phyloP scores from a whole-genome alignment of 2,797 vertebrate genomes.

The Chelmon rostratus region DNA sequence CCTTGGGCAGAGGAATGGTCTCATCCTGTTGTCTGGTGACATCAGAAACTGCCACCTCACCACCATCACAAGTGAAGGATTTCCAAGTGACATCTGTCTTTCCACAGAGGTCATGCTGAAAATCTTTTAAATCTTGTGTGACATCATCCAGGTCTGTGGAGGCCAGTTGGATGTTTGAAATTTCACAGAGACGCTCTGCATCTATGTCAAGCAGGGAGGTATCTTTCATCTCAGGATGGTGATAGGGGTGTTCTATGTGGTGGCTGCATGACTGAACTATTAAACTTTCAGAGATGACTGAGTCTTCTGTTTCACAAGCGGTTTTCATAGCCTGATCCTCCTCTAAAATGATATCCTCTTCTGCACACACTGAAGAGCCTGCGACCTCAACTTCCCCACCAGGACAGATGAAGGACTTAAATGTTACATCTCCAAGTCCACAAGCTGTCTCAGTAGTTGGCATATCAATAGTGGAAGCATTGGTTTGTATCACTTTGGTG shows the following conservation, averaged over 20 bases:
- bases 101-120: conserved; percentile 8
- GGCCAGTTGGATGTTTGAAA: not conserved
- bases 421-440: conserved; percentile 71
- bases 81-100: conserved; percentile 62
- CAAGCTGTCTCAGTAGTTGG: not conserved
- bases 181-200: not conserved
- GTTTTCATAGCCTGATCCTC: conserved; percentile 26
- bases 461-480: not conserved
- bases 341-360: conserved; percentile 69
- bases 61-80: conserved; percentile 63
- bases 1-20: conserved; percentile 55
- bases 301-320: conserved; percentile 42
- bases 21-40: conserved; percentile 53
- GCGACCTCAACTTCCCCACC: conserved; percentile 76
- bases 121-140: conserved; percentile 8
- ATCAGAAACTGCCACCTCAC: conserved; percentile 74
- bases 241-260: conserved; percentile 74
- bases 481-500: conserved; percentile 19
- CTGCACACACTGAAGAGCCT: conserved; percentile 44
- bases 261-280: conserved; percentile 40
- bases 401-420: conserved; percentile 77
- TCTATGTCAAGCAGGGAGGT: conserved; percentile 7
- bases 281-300: conserved; percentile 49
- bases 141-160: conserved; percentile 19
- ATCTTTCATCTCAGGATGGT: conserved; percentile 32